Base-by-base conservation (phyloP, 2,113 vertebrate genomes). In the Azemiops feae region DNA sequence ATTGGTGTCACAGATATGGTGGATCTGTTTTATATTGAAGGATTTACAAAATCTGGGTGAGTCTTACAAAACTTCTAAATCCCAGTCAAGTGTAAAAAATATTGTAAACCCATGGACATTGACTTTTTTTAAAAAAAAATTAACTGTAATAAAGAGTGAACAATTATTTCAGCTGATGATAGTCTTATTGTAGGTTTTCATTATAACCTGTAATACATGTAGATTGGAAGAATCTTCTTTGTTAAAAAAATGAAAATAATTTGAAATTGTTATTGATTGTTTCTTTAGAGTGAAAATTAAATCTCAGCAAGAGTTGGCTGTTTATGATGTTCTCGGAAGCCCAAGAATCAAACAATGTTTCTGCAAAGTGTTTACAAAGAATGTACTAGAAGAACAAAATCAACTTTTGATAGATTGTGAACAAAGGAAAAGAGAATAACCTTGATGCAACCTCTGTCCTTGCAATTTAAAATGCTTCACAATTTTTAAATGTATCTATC, bases 231-330 rank as follows among this genome's bases (percentile, higher is more conserved):
- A 50, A 11, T 39, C 3, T 91, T 69, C 91, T 57, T 92, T 9
- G 16, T 0, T 0, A 58, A 81, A 43, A 93, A n/a, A 94, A 53
- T 53, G 93, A 90, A 91, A 27, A 47, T 92, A 2, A 89, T 94
- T 92, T 94, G 91, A 92, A 47, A 88, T 20, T n/a, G 89, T 88
- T 69, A 89, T 88, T 74, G 85, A 94, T 92, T 45, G 1, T 60
- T 94, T 90, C 39, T 88, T 94, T 91, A 87, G 74, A 22, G 3
- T 92, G 52, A 95, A 95, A 94, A 93, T 94, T 94, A 95, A 92
- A 69, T 57, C 54, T 89, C 39, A 91, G 1, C 16, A 85, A 39
- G 4, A 93, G 3, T 18, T 34, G 27, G 27, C 91, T 34, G 39
- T 91, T 91, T 0, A 0, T 89, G 91, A 50, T 88, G 1, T 55